Evolutionary conservation across 2,797 vertebrate genomes (phyloP), one percentile per base, ranked within the genome.

Genomic region (Enteromius fasciolatus): DNA sequence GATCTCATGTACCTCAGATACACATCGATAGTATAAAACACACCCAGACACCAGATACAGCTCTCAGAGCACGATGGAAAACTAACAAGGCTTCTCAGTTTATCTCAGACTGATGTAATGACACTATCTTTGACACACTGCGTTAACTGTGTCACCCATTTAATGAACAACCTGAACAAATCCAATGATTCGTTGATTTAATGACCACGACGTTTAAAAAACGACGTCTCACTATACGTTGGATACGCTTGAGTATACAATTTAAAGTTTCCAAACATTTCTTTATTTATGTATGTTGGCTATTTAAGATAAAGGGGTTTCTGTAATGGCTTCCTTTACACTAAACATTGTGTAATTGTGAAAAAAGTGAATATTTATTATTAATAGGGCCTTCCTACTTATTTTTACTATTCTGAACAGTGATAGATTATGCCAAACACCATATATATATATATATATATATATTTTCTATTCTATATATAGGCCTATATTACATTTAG

Each of bases 41-140:
- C 63, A 72, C 75, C n/a, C 17, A 1, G 74, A 78, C 64, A 80
- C 68, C 18, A 46, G 72, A 82, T 82, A 70, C 67, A 52, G 75
- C 36, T 78, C 57, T 78, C 17, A 31, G 44, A 67, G 7, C 76
- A 78, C 48, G 79, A 82, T 64, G 59, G 41, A 78, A 73, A 78
- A 57, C 50, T 44, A 74, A 28, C 48, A 44, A 36, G 14, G 25
- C 12, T 82, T 73, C 81, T 70, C 76, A 61, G 80, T 59, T 75
- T 61, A 41, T 41, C 39, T 39, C 33, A 48, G 80, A 39, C 54
- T 15, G 54, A 82, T 67, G 84, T 74, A 82, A 85, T 75, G 76
- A 75, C 52, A 69, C 48, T 50, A 75, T 74, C 33, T 46, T 23
- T 44, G 36, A 48, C 25, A 80, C 28, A 25, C 1, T 15, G 12